Evolutionary conservation across 2,113 vertebrate species (phyloP).

Genomic region (Heliornis fulica): DNA sequence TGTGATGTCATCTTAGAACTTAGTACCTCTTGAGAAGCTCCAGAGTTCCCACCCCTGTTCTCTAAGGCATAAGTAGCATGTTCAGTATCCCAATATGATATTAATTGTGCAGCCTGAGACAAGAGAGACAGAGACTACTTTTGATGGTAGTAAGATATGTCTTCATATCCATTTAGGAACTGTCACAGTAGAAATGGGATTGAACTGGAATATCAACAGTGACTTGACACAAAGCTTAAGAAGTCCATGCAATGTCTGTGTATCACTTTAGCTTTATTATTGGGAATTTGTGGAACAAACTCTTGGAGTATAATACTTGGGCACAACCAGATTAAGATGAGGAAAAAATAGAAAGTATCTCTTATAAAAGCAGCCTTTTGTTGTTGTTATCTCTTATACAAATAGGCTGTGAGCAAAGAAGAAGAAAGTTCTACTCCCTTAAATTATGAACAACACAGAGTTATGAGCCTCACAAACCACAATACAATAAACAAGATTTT

Average conservation of each 20-base stretch:
- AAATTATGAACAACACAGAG: neutral
- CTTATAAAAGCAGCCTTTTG: neutral
- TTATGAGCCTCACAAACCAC: neutral
- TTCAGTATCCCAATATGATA: neutral
- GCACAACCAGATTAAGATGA: neutral
- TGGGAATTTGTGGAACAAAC: neutral
- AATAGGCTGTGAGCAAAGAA: neutral
- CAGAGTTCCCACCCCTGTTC: neutral
- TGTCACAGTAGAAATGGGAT: neutral
- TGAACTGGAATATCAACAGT: neutral
- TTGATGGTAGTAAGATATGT: neutral
- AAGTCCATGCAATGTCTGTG: neutral
- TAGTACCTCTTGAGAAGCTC: neutral
- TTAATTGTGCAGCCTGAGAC: constrained; percentile 26
- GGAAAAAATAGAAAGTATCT: neutral
- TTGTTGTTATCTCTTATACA: neutral
- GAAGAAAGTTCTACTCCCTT: neutral
- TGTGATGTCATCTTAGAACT: neutral
- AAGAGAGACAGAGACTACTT: neutral
- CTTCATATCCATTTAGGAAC: neutral
- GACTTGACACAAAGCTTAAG: neutral
- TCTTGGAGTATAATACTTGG: neutral
- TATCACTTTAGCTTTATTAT: neutral
- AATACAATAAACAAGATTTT: neutral
- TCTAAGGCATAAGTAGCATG: neutral